A percentile compares a stretch with the other conserved stretches of the same genome.
phyloP scores from a whole-genome alignment of 2,888 invertebrate species.

The Pyralis farinalis region DNA sequence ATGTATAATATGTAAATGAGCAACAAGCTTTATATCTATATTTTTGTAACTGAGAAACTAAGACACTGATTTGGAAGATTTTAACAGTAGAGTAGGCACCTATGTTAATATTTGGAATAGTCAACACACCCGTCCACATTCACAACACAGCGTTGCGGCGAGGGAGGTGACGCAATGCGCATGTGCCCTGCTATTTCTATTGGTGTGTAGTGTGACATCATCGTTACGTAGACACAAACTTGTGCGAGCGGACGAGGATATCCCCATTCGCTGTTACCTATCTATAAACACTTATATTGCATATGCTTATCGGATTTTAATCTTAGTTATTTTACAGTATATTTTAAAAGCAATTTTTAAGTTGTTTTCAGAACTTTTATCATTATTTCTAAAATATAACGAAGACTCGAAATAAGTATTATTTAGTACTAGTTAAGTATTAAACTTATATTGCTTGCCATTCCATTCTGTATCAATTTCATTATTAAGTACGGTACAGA shows the following conservation, averaged over 20 bases:
- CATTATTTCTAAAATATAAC: too few species aligned
- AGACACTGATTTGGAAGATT: neutral
- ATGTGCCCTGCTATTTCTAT: conserved; percentile 69
- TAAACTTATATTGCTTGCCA: too few species aligned
- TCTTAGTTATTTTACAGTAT: too few species aligned
- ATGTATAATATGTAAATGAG: too few species aligned
- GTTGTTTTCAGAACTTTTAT: too few species aligned
- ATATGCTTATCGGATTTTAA: neutral
- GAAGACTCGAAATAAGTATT: too few species aligned
- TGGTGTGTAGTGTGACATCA: conserved; percentile 73
- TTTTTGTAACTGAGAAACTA: too few species aligned
- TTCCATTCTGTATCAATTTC: too few species aligned
- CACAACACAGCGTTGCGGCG: conserved; percentile 39
- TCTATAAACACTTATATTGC: neutral
- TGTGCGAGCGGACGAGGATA: conserved; percentile 68
- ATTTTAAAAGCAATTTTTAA: too few species aligned
- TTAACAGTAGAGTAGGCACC: neutral
- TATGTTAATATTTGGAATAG: conserved; percentile 11
- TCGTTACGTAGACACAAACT: conserved; percentile 61
- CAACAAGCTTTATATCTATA: too few species aligned
- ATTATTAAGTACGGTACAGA: too few species aligned
- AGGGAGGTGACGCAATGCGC: conserved; percentile 69
- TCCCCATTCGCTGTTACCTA: conserved; percentile 42
- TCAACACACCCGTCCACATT: conserved; percentile 27
- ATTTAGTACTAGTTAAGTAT: too few species aligned